Conservation (phyloP, 2,113 vertebrate species). For the Aleadryas rufinucha region DNA sequence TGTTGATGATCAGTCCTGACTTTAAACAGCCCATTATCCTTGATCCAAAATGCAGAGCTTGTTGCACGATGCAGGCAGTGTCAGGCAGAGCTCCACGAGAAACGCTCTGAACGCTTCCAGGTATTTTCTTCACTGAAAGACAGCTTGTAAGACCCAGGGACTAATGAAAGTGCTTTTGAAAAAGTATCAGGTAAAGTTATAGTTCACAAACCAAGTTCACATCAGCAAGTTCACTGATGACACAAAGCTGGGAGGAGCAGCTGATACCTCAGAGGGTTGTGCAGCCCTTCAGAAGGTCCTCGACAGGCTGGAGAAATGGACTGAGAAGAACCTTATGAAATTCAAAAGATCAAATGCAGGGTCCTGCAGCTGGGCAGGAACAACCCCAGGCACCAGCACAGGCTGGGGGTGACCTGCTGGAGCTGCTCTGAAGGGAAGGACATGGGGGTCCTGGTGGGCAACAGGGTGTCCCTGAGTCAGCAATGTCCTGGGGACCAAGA, state of each 20-base stretch:
- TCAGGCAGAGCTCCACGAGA: not conserved
- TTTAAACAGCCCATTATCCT: not conserved
- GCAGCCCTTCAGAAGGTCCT: not conserved
- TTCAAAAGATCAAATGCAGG: not conserved
- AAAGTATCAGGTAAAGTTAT: not conserved
- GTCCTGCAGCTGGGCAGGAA: not conserved
- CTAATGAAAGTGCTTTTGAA: not conserved
- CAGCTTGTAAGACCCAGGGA: not conserved
- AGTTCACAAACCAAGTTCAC: not conserved
- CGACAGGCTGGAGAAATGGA: fast-evolving
- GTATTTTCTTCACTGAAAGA: not conserved
- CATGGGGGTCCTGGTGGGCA: not conserved
- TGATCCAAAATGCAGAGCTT: not conserved
- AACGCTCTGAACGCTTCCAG: not conserved
- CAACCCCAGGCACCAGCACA: not conserved
- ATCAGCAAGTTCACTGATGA: not conserved
- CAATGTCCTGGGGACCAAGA: not conserved
- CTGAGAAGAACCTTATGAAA: not conserved
- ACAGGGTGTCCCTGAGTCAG: not conserved
- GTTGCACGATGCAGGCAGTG: fast-evolving
- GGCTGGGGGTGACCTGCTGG: not conserved
- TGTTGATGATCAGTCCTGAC: not conserved
- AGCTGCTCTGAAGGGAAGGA: not conserved
- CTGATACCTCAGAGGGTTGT: not conserved
- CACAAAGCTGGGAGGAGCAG: not conserved